Evolutionary conservation across 64 coral and sea anemone species (phyloP), one percentile per base, ranked within the genome.

Genomic region (Stylophora pistillata): DNA sequence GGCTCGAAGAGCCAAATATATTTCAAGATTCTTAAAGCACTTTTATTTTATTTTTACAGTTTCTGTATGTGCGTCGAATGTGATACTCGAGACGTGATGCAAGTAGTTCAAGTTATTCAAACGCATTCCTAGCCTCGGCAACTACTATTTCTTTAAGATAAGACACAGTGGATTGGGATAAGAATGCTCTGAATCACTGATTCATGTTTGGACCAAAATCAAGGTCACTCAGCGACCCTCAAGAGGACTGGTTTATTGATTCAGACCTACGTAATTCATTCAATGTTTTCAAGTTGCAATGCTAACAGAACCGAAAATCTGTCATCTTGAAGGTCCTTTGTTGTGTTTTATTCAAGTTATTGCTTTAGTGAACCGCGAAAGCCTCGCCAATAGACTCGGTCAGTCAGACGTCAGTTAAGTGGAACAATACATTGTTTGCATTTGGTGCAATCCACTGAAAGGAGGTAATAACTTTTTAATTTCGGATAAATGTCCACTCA

Each of bases 391-490:
- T 52, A 78, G 75, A 13, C 18, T 78, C 23, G 21, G 6, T 15
- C 52, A 56, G 6, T 15, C 52, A 56, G 75, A 56, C 75, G 75
- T 56, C 53, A 78, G 23, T 80, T 72, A 78, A 59, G 30, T 58
- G 30, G 47, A 73, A 72, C 72, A 95, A 87, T 79, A 86, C 74
- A 56, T 61, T 95, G 89, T 95, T 95, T 90, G 76, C 81, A 78
- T 83, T 92, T 92, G 73, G 29, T 70, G 86, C 91, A 88, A 95
- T 95, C 94, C 91, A 88, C 91, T 95, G 91, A 92, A 95, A 95
- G 89, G 86, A 88, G 83, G 58, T 92, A 95, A 95, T 95, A 95
- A 95, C 89, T 95, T 95, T 95, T 95, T 95, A 95, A 95, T 95
- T 91, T 95, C 89, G 88, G 94, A 95, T 95, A 89, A 95, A 80